phyloP scores from a whole-genome alignment of 2,113 vertebrate genomes.

The Lontra canadensis region DNA sequence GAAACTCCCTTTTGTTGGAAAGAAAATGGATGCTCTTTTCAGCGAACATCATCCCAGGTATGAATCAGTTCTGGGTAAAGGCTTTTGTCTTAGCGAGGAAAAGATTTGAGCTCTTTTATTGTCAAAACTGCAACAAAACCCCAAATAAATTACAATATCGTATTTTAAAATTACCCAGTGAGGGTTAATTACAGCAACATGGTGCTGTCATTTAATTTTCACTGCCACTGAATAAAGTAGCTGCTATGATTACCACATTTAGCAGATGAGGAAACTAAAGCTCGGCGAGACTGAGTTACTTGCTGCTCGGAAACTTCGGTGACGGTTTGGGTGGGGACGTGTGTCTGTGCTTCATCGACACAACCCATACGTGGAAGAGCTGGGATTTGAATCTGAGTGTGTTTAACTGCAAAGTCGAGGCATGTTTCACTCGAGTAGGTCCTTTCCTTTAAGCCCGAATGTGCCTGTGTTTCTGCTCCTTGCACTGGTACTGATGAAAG shows the following conservation, averaged over 20 bases:
- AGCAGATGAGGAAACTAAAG: not conserved
- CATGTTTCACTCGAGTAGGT: not conserved
- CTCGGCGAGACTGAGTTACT: not conserved
- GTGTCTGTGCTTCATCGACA: not conserved
- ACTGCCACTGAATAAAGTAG: not conserved
- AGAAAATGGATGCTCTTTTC: not conserved
- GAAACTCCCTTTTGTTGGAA: not conserved
- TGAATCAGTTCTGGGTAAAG: not conserved
- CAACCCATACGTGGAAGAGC: not conserved
- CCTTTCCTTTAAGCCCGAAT: not conserved
- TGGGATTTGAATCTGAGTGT: not conserved
- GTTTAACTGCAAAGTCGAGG: not conserved
- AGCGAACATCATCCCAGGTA: not conserved
- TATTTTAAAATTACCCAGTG: not conserved
- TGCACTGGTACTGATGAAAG: not conserved
- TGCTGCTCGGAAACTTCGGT: not conserved
- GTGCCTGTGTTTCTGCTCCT: not conserved
- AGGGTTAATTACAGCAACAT: not conserved
- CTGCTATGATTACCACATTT: not conserved
- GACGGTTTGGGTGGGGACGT: not conserved
- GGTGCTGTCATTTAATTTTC: not conserved
- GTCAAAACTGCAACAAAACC: not conserved
- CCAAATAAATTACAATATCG: constrained; percentile 16
- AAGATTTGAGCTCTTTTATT: not conserved
- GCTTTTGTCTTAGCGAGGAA: constrained; percentile 10